These are phyloP conservation scores for Poeciliopsis turrubarensis DNA, from an alignment of 2,113 vertebrate genomes.

Conservation along the genomic window DNA sequence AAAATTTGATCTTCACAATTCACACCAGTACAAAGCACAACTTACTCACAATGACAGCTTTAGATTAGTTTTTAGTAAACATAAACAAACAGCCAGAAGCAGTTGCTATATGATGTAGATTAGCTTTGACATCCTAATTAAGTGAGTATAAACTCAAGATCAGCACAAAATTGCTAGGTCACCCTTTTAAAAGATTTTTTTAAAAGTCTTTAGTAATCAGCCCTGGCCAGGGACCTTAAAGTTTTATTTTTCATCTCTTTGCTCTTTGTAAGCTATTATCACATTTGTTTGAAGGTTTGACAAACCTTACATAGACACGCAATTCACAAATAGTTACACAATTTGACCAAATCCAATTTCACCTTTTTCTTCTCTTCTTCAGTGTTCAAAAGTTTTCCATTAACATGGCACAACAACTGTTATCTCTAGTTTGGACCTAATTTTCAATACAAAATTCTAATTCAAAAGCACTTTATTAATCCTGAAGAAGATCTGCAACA, in stretches of 20 bases:
- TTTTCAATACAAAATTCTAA: too few species aligned
- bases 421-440: too few species aligned
- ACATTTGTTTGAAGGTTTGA: too few species aligned
- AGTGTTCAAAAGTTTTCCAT: neutral
- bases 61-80: constrained; percentile 60
- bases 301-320: too few species aligned
- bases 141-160: constrained; percentile 53
- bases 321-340: neutral
- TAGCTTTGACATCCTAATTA: constrained; percentile 63
- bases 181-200: neutral
- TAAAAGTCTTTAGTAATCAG: constrained; percentile 3
- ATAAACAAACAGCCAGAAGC: constrained; percentile 43
- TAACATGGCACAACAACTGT: neutral
- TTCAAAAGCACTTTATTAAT: too few species aligned
- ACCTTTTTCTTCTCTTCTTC: neutral
- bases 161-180: constrained; percentile 27
- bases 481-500: too few species aligned
- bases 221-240: neutral
- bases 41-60: constrained; percentile 40
- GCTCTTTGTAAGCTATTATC: too few species aligned
- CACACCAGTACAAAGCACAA: constrained; percentile 25
- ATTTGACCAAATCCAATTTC: neutral
- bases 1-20: constrained; percentile 43
- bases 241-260: neutral
- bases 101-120: constrained; percentile 46